Evolutionary conservation across 2,113 vertebrate species (phyloP), one percentile per base, ranked within the genome.

Genomic region (Odobenus rosmarus): DNA sequence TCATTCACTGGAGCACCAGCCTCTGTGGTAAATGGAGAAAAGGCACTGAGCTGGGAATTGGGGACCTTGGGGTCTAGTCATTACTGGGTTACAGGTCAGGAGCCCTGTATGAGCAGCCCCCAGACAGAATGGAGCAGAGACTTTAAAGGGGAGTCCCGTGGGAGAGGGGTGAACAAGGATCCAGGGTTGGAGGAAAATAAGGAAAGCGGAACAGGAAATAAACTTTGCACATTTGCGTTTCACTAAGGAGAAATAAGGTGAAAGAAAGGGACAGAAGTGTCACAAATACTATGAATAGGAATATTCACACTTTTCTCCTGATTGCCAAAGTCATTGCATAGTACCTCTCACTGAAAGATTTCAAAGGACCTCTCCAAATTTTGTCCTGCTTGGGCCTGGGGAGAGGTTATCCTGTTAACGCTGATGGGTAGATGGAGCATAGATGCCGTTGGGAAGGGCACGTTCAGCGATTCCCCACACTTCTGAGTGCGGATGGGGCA

Each of bases 231-330:
- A 85, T 98, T 88, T 96, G 87, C 64, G 1, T 59, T 95, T 46
- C 53, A 96, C 53, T 79, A 46, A 33, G 81, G 71, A 97, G 92
- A 95, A 90, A 92, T 33, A 89, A 92, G 42, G 64, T 92, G 23
- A 19, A 80, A 83, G 81, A 88, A 90, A 84, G 61, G 51, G 33
- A 72, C 4, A 93, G 39, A 88, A 90, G 64, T 88, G 81, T 96
- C 87, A 90, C 64, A 92, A 88, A 94, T 94, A 69, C 96, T 93
- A 55, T 97, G 93, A 96, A 97, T 94, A 97, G 95, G 57, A 93
- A 92, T 95, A 59, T 90, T 96, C 96, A 88, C 94, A 96, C 95
- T 97, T 93, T 36, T 76, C 95, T 96, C 36, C 96, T 95, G 62
- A 95, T 89, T 16, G 74, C 82, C 31, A 26, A 62, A 71, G 72